Base-by-base conservation (phyloP, 2,888 invertebrate species). In the Trachelus troglodyta region DNA sequence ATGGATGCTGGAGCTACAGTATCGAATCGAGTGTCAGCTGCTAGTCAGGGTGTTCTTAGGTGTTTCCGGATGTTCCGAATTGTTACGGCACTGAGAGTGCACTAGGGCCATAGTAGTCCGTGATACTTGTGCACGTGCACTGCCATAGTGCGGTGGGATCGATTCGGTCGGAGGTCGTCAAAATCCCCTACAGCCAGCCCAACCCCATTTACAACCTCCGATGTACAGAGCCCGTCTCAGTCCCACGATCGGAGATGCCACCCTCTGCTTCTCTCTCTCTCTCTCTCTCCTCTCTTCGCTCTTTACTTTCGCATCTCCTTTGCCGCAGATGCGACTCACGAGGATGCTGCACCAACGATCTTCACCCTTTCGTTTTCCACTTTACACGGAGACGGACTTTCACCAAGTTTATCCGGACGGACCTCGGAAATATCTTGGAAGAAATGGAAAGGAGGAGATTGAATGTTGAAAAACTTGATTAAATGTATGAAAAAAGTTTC, bases 131-230 rank as follows among this genome's bases (percentile, higher is more conserved):
- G 88, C 89, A 89, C 86, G 87, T 87, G 88, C 84, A 79, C 81
- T 84, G 85, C 85, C 85, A 88, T 85, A 88, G 88, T 88, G 89
- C 89, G 88, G 88, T 89, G 85, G 88, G 89, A 90, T 90, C 90
- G 90, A 90, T 90, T 89, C 88, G 87, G 85, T 83, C 83, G 86
- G 87, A 87, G 89, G 88, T 89, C 85, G 86, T 86, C 23, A 23
- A 56, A 56, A 23, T 1, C 56, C 15, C 56, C 56, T 23, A 84
- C 77, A 76, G 77, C 80, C 71, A 40, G 69, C 84, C 84, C 81
- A 79, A 81, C 76, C 76, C 81, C 84, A 84, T 87, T 88, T 87
- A 87, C 87, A 85, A 87, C 81, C 85, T 82, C 83, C 85, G 85
- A 87, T 87, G 86, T 86, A 86, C 83, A 86, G 56, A 23, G 1